Base-by-base conservation (phyloP, 2,797 vertebrate genomes). In the Myioborus miniatus region DNA sequence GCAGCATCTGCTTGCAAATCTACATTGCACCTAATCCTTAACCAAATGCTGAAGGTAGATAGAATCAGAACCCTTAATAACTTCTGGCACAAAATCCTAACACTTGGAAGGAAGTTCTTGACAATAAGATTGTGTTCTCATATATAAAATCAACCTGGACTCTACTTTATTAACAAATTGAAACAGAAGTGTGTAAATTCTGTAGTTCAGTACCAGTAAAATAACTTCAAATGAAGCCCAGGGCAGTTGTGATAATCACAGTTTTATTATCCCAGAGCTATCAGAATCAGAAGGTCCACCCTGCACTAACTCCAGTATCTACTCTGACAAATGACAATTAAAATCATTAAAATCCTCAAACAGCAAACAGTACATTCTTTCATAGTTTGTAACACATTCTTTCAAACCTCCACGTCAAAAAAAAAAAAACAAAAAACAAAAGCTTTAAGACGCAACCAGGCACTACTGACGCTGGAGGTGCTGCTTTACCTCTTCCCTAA, bases 211-310 rank as follows among this genome's bases (percentile, higher is more conserved):
- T 41, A 50, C 29, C 60, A 63, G 12, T 36, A 79, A 93, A 96
- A 92, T 29, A 84, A 89, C 27, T 70, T 70, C 44, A 82, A 71
- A 37, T 32, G 22, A 94, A 92, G 76, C 50, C 55, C 55, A 77
- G 77, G 75, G 72, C 65, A 79, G 50, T 52, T 41, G 63, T 60
- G 30, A 59, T 80, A 81, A 94, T 79, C 44, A 81, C 4, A 67
- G 4, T 80, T 87, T 83, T 80, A 87, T 63, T 34, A 77, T 47
- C 69, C 86, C 74, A 77, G 24, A 83, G 16, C 77, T 92, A 89
- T 52, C 87, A 76, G 20, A 81, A 91, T 77, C 44, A 78, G 58
- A 52, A 89, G 41, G 37, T 83, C 70, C 79, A 55, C 16, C 20
- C 46, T 2, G 1, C 11, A 19, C 15, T 29, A 6, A 37, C 34